Conservation (phyloP, 2,797 vertebrate genomes). For the Phyllotis vaccarum region DNA sequence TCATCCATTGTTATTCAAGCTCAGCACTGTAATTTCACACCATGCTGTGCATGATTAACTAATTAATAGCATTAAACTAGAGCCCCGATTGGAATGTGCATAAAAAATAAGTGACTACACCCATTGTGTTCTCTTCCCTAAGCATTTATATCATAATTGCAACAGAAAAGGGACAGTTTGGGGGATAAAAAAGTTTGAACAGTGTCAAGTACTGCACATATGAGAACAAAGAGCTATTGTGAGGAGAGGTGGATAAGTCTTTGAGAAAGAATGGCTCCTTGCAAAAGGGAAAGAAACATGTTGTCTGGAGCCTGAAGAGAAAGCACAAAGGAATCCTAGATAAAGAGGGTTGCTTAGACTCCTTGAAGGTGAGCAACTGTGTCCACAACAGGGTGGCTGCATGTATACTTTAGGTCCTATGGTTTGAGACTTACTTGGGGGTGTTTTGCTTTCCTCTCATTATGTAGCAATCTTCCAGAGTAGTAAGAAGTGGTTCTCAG, state of each 20-base stretch:
- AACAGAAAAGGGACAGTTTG: neutral
- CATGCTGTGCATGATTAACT: neutral
- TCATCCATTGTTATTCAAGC: neutral
- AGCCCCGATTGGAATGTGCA: slow-evolving; percentile 5
- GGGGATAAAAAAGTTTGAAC: neutral
- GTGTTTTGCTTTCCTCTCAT: neutral
- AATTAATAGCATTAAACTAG: neutral
- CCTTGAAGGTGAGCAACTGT: neutral
- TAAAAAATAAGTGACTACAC: neutral
- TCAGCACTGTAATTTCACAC: neutral
- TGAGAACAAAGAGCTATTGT: neutral
- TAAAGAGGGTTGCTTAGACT: neutral
- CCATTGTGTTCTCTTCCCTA: neutral
- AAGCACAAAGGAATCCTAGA: too few relatives aligned
- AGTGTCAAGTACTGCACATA: neutral
- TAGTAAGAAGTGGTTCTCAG: neutral
- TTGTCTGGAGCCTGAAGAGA: neutral
- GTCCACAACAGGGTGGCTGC: neutral
- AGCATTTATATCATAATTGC: neutral
- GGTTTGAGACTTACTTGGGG: neutral
- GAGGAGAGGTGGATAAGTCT: neutral
- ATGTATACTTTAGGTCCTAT: neutral
- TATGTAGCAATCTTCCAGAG: neutral
- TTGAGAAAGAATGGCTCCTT: neutral
- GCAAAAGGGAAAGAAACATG: neutral